Conservation (phyloP, 2,888 invertebrate species). For the Caenorhabditis becei region DNA sequence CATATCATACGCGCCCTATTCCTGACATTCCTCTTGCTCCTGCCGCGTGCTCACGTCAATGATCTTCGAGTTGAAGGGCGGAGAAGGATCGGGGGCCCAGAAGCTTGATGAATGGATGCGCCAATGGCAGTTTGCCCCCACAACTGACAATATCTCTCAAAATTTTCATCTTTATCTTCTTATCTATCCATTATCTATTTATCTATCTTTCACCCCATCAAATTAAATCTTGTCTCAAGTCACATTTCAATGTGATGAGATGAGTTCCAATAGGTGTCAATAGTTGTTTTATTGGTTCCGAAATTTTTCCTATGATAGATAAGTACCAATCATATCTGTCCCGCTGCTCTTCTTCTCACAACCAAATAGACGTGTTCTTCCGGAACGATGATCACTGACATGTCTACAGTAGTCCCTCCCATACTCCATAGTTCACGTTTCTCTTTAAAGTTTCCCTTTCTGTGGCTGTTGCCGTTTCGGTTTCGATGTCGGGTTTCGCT, state of each 20-base stretch:
- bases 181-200: constrained; percentile 33
- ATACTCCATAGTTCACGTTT: constrained; percentile 37
- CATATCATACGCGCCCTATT: constrained; percentile 41
- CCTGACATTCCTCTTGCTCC: constrained; percentile 28
- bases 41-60: constrained; percentile 38
- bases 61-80: constrained; percentile 44
- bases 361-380: constrained; percentile 14
- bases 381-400: constrained; percentile 33
- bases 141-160: constrained; percentile 62
- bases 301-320: too few species aligned
- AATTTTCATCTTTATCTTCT: constrained; percentile 49
- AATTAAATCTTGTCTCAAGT: constrained; percentile 46
- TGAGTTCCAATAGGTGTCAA: constrained; percentile 5
- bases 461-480: too few species aligned
- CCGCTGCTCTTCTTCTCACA: background rate
- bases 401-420: constrained; percentile 20
- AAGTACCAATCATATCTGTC: too few species aligned
- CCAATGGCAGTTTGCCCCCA: constrained; percentile 30
- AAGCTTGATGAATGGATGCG: constrained; percentile 53
- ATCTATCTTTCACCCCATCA: constrained; percentile 57
- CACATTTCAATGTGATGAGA: constrained; percentile 20
- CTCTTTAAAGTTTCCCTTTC: background rate
- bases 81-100: constrained; percentile 8
- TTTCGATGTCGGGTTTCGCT: background rate
- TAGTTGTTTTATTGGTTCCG: background rate